Evolutionary conservation across 2,888 invertebrate genomes (phyloP).

Genomic region (Trichacis sp.): DNA sequence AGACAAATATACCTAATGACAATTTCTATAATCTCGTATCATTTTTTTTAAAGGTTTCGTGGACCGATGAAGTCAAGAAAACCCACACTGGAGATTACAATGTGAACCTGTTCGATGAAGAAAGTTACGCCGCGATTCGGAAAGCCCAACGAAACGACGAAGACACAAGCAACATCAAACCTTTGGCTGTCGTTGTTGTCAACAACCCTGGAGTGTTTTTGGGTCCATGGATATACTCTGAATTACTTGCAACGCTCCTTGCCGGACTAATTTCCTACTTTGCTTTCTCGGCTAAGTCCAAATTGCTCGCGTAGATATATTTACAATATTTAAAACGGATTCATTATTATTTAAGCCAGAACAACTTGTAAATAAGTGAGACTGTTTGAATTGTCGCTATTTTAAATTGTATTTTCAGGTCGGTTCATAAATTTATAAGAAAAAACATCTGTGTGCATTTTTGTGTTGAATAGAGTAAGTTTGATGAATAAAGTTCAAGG

Average conservation of each 20-base stretch:
- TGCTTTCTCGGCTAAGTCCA: constrained; percentile 86
- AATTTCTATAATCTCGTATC: no score
- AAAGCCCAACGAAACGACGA: constrained; percentile 85
- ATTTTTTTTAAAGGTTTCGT: constrained; percentile 80
- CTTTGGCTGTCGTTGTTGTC: constrained; percentile 79
- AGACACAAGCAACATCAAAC: constrained; percentile 75
- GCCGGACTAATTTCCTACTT: constrained; percentile 86
- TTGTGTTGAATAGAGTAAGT: no score
- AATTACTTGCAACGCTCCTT: constrained; percentile 85
- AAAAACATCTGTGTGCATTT: no score
- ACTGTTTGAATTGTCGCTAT: no score
- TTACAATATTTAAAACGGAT: constrained; percentile 46
- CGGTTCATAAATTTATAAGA: no score
- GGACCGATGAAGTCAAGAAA: constrained; percentile 89
- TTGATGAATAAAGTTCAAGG: no score
- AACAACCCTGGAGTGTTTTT: constrained; percentile 86
- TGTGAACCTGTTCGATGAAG: constrained; percentile 90
- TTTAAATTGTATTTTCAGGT: not conserved
- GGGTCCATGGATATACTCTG: constrained; percentile 94
- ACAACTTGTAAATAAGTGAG: constrained; percentile 1
- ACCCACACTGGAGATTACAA: constrained; percentile 85
- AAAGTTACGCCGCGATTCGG: constrained; percentile 87
- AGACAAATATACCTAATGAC: no score
- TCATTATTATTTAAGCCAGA: not conserved
- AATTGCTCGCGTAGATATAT: constrained; percentile 83